phyloP scores from a whole-genome alignment of 2,888 invertebrate species.

The Lithophane leautieri region DNA sequence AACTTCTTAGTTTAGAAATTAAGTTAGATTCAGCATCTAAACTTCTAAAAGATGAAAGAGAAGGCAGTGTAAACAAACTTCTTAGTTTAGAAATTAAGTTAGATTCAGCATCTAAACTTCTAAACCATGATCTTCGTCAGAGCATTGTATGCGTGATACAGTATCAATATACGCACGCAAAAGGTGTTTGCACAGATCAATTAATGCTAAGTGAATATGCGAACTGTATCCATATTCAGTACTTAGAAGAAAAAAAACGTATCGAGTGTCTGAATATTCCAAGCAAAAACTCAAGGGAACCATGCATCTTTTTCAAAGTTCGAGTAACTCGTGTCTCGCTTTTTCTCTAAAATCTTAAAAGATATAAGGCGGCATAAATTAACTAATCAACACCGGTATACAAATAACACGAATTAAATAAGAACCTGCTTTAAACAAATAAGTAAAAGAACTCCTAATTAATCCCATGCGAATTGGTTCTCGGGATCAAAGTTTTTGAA shows the following conservation, averaged over 20 bases:
- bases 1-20: background rate
- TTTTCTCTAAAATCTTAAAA: background rate
- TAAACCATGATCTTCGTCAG: background rate
- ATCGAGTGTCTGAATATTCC: background rate
- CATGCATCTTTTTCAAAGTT: background rate
- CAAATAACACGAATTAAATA: background rate
- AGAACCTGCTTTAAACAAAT: conserved; percentile 22
- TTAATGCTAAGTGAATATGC: background rate
- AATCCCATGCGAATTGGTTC: conserved; percentile 40
- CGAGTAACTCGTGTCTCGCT: background rate
- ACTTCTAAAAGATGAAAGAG: too few relatives aligned
- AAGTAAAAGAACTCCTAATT: conserved; percentile 49
- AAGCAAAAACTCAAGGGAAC: conserved; percentile 1
- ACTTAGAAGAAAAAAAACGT: background rate
- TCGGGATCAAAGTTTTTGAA: conserved; percentile 47
- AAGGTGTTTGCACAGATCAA: background rate
- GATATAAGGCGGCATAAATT: background rate
- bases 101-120: background rate
- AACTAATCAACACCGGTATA: conserved; percentile 12
- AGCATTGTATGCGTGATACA: background rate
- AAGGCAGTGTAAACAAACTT: too few relatives aligned
- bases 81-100: background rate
- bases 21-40: background rate
- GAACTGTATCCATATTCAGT: background rate
- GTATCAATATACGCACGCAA: background rate